A percentile compares a stretch with the other conserved stretches of the same genome.
Evolutionary conservation across 1,140 invertebrate genomes (phyloP).

Genomic region (Rhopalosiphum maidis): DNA sequence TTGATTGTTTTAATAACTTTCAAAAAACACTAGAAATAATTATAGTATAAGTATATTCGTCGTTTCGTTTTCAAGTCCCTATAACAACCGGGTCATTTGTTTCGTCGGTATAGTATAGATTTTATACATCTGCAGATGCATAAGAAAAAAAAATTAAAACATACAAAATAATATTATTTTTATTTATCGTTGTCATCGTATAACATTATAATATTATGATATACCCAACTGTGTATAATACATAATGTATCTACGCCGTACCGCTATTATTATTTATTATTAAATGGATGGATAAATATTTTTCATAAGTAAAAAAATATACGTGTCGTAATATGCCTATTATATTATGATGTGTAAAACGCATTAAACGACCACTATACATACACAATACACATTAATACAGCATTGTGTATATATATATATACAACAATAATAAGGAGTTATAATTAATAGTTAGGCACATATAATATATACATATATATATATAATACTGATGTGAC

Average conservation of each 20-base stretch:
- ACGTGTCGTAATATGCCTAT: not conserved
- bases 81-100: not conserved
- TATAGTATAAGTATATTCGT: too few species aligned
- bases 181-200: not conserved
- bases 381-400: slow-evolving; percentile 3
- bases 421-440: too few species aligned
- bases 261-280: not conserved
- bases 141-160: not conserved
- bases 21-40: not conserved
- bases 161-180: not conserved
- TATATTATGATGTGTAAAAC: slow-evolving; percentile 19
- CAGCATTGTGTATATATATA: not conserved
- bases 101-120: not conserved
- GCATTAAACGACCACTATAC: not conserved
- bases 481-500: not conserved
- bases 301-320: slow-evolving; percentile 21
- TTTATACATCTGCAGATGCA: not conserved
- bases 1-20: not conserved
- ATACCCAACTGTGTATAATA: not conserved
- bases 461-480: not conserved
- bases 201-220: not conserved
- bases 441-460: slow-evolving; percentile 26
- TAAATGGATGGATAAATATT: not conserved
- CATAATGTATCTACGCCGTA: not conserved
- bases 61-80: not conserved